Percentiles rank a stretch among this genome's conserved stretches.
phyloP scores from a whole-genome alignment of 2,113 vertebrate genomes.

The Ctenomys sociabilis region DNA sequence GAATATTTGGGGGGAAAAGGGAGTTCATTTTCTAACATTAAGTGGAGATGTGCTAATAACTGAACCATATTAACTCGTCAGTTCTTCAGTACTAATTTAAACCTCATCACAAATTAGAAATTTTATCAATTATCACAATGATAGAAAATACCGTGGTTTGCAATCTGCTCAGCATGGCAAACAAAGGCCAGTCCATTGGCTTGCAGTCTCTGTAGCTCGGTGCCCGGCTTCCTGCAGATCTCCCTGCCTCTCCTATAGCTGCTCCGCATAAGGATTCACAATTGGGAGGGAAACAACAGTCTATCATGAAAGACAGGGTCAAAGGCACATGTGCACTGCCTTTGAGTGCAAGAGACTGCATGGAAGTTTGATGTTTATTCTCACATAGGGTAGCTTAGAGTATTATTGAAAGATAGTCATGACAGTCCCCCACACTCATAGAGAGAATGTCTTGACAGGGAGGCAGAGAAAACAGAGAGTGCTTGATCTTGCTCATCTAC shows the following conservation, averaged over 20 bases:
- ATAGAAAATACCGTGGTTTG: neutral
- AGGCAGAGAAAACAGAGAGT: neutral
- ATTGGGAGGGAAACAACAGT: neutral
- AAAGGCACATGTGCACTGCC: neutral
- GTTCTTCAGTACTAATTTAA: neutral
- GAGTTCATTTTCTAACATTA: neutral
- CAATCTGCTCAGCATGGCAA: neutral
- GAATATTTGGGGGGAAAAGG: neutral
- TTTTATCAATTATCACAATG: neutral
- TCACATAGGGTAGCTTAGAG: neutral
- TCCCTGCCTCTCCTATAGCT: neutral
- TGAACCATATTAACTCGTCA: neutral
- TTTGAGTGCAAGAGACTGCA: neutral
- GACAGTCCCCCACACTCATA: fast-evolving
- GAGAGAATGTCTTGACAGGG: neutral
- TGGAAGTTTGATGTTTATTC: neutral
- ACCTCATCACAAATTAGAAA: neutral
- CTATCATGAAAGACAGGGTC: neutral
- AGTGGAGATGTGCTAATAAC: neutral
- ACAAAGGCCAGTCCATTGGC: fast-evolving
- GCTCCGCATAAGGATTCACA: neutral
- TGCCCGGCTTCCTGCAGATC: fast-evolving
- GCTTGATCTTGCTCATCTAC: neutral
- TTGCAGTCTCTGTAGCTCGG: neutral
- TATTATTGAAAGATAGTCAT: neutral